Evolutionary conservation across 2,113 vertebrate species (phyloP), one percentile per base, ranked within the genome.

Genomic region (Atherinomorus stipes): DNA sequence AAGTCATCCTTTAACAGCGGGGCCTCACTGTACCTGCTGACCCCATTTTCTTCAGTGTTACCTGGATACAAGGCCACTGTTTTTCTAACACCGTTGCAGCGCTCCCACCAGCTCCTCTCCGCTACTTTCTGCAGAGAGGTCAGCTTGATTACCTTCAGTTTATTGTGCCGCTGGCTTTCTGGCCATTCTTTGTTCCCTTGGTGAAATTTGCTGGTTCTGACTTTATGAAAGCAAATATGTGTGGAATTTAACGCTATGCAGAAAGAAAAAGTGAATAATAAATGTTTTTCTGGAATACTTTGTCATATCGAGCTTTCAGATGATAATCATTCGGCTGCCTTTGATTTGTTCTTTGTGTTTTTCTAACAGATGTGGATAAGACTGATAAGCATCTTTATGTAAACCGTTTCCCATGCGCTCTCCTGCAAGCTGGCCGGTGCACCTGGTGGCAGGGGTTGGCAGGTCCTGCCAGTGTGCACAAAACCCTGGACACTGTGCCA

Each of bases 1-100:
- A 81, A 69, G 38, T 40, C 56, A 37, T 61, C 51, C 45, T n/a
- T 7, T 73, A 70, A 78, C 49, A 78, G 59, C 37, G 6, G 64
- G 60, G 68, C 60, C 74, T 77, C 65, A 18, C 37, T 2, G 54
- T 51, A 50, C 58, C 58, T 2, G 44, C n/a, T 51, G 64, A 75
- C 77, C 65, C 40, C 40, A 63, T 34, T 59, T 79, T 40, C 10
- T 19, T 60, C 18, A 38, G n/a, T 13, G 77, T 90, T 83, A 79
- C 88, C 77, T 85, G 80, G 85, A 86, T 47, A 91, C 88, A 53
- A 18, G 16, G 54, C 53, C 23, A 22, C 64, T 87, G 86, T 92
- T 91, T 88, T 78, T 11, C 82, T 76, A 86, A 92, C 88, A 89
- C 22, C 21, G 53, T 60, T 10, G 80, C 67, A 72, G 59, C 62